Evolutionary conservation across 2,888 invertebrate species (phyloP), one percentile per base, ranked within the genome.

Genomic region (Ophion slaviceki): DNA sequence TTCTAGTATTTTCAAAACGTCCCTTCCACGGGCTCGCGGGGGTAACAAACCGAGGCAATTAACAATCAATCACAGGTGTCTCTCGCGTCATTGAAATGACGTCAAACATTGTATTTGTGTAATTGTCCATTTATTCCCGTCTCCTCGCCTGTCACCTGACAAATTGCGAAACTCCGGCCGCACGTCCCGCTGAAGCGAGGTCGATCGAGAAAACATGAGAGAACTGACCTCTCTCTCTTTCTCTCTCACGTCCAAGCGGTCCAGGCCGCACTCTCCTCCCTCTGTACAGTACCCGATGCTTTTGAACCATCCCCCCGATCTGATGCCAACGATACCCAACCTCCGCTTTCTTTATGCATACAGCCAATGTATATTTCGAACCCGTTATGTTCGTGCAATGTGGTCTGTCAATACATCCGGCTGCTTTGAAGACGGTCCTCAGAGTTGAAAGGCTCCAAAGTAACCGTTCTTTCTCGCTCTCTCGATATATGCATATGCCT

Each of bases 111-210:
- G 93, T 92, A 92, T 93, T 93, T 92, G 93, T 92, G 93, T 93
- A 93, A 94, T 93, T 93, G 94, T 93, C 93, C 94, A 93, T 93
- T 94, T 94, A 93, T 94, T 93, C 92, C 93, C 92, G 92, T 92
- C 92, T 91, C 92, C 40, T 91, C 91, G 92, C 90, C 92, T 92
- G 93, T 92, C 93, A 93, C 92, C 93, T 92, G 93, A 93, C 93
- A 93, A 93, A 93, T 93, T 93, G 93, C 91, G 88, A 90, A 86
- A 75, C 86, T 78, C 79, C 77, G 53, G 20, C 64, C 40, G 40
- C 40, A 40, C 40, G 57, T 61, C 79, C 88, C 28, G 53, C 82
- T 36, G 11, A 88, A 86, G 83, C 89, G 86, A 72, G 28, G 71
- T 24, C 32, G 67, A 75, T 36, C 7, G 45, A 75, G 75, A 75